A percentile compares a stretch with the other conserved stretches of the same genome.
These are phyloP conservation scores for Ypsolopha sequella DNA, from an alignment of 2,888 invertebrate species.

Conservation along the genomic window DNA sequence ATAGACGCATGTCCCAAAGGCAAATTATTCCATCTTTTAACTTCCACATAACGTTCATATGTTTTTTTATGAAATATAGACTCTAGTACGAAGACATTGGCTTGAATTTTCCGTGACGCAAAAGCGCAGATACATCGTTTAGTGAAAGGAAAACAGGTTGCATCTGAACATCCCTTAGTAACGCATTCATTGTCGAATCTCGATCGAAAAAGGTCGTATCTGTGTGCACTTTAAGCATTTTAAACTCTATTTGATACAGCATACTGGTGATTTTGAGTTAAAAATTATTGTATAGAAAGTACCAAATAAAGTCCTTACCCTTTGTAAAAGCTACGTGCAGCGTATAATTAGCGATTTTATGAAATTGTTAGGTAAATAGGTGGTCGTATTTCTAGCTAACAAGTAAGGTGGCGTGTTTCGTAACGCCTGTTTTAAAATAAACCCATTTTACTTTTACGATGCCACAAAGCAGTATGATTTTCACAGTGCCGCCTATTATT, in stretches of 20 bases:
- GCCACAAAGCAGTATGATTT: background rate
- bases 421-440: slow-evolving; percentile 1
- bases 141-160: slow-evolving; percentile 23
- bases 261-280: slow-evolving; percentile 14
- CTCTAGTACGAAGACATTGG: background rate
- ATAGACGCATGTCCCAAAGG: slow-evolving; percentile 57
- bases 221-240: slow-evolving; percentile 7
- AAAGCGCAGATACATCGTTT: slow-evolving; percentile 18
- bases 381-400: slow-evolving; percentile 21
- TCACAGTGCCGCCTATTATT: background rate
- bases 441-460: background rate
- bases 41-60: background rate
- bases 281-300: slow-evolving; percentile 15
- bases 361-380: slow-evolving; percentile 63
- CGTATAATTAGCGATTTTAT: slow-evolving; percentile 65
- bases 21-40: slow-evolving; percentile 12
- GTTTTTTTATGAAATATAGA: background rate
- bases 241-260: slow-evolving; percentile 1
- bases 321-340: slow-evolving; percentile 52
- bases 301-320: slow-evolving; percentile 32
- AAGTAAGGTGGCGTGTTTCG: slow-evolving; percentile 20
- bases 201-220: slow-evolving; percentile 17
- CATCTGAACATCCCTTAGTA: slow-evolving; percentile 66
- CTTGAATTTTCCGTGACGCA: background rate
- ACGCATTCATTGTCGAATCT: slow-evolving; percentile 38